Base-by-base conservation (phyloP, 1,140 invertebrate species). In the Hormaphis cornu region DNA sequence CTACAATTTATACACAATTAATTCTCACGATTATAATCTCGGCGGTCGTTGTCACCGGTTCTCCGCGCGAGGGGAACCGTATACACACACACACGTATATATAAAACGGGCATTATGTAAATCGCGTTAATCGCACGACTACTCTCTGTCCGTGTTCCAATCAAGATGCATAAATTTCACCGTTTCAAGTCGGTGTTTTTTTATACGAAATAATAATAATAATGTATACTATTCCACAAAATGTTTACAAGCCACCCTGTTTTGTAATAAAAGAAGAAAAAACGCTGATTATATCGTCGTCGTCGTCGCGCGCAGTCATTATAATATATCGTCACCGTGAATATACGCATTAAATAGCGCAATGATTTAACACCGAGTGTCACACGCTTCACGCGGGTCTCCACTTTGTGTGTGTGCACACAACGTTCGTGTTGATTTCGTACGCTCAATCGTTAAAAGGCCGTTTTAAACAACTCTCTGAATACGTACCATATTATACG, bases 131-230 rank as follows among this genome's bases (percentile, higher is more conserved):
- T 58, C 54, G 54, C 33, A 24, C 54, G 54, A 58, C 54, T 58
- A 58, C 54, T 58, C 54, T n/a, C 54, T 40, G 54, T 58, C 54
- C 54, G 35, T 40, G 54, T 58, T 58, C 20, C 35, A 58, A 58
- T 58, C 54, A 58, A 58, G 54, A 58, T 40, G 54, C 54, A 58
- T 58, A 58, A 40, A 58, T 58, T 58, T 58, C 54, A 56, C 20
- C 20, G 53, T 37, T 56, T 56, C 53, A n/a, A 12, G 35, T 40
- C 22, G 9, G 16, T 30, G 20, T 58, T 37, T 33, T 54, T 20
- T 35, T 37, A 9, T 16, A 3, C 24, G 35, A 33, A 6, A 6
- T 33, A 33, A 6, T 33, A 6, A 33, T 33, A 7, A 28, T 54
- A 12, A 33, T 56, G 22, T 56, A 22, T 56, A 37, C 1, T 56